Evolutionary conservation across 2,888 invertebrate genomes (phyloP), one percentile per base, ranked within the genome.

Genomic region (Nomada fucata): DNA sequence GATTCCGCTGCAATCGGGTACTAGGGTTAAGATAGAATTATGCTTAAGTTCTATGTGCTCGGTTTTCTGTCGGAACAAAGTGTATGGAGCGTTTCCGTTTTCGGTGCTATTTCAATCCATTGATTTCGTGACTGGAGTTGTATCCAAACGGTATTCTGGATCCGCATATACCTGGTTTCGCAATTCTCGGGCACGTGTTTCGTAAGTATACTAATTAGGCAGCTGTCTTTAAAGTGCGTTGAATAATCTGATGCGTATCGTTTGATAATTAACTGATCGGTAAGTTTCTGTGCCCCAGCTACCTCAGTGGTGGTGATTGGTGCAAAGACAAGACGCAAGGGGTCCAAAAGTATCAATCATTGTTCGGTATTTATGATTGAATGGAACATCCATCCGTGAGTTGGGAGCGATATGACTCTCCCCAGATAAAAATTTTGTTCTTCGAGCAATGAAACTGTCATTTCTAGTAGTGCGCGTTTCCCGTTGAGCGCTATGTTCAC

Each of bases 101-200:
- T 67, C 1, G 74, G 65, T 3, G 74, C 52, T 29, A 67, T 42
- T 5, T 67, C 74, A 1, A 74, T 18, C 59, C 74, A 74, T 74
- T 74, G 67, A 5, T 74, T 74, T 50, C 60, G 60, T 5, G 57
- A 44, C 3, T 65, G 65, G 20, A 74, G 47, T n/a, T 74, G 73
- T 26, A 50, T 74, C 60, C 67, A 74, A 1, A 55, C 23, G 4
- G 26, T 74, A 11, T 60, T 18, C 18, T 59, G 44, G 9, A 57
- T 60, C 23, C 23, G 36, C 64, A 55, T 73, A 47, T 73, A 73
- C 55, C 55, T 20, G 0, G 64, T 73, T 73, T 73, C 64, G 64
- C 60, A 74, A 18, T 67, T 74, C 50, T 60, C 47, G 10, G 44
- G 4, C 0, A 47, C 64, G 10, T 73, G 64, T 47, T 63, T 73